These are phyloP conservation scores for Mythimna pallens DNA, from an alignment of 2,888 invertebrate species.

Conservation along the genomic window DNA sequence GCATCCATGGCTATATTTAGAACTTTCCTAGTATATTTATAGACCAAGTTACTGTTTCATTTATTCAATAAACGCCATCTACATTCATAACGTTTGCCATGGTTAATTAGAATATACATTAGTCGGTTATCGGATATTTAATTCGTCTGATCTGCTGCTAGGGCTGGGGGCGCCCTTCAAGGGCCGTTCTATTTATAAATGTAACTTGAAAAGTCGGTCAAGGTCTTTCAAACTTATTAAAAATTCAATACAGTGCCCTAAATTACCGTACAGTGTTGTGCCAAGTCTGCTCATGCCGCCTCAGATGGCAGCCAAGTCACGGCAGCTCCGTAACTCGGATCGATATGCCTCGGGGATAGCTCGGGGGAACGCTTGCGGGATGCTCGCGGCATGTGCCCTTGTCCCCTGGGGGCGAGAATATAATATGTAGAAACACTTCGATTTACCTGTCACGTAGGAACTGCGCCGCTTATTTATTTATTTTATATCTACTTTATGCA, in stretches of 20 bases:
- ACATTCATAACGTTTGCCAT: neutral
- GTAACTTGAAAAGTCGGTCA: constrained; percentile 15
- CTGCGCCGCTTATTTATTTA: neutral
- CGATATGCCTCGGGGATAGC: constrained; percentile 23
- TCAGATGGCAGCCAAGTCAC: constrained; percentile 11
- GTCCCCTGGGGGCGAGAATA: neutral
- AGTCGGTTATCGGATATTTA: too few relatives aligned
- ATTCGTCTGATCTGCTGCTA: neutral
- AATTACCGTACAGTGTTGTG: neutral
- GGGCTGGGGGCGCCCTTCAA: neutral
- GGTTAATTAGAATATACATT: neutral
- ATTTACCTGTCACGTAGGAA: constrained; percentile 3
- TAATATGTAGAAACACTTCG: neutral
- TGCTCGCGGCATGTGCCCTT: neutral
- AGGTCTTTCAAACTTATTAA: constrained; percentile 13
- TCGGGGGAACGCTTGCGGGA: neutral
- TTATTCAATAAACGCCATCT: neutral
- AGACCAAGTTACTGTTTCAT: too few relatives aligned
- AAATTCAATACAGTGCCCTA: constrained; percentile 27
- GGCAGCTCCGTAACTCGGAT: constrained; percentile 32
- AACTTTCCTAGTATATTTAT: too few relatives aligned
- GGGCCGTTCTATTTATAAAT: neutral
- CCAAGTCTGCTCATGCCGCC: neutral
- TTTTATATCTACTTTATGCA: neutral
- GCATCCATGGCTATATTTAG: too few relatives aligned